A percentile compares a stretch with the other conserved stretches of the same genome.
Conservation (phyloP, 1,140 invertebrate genomes). For the Wasmannia auropunctata region DNA sequence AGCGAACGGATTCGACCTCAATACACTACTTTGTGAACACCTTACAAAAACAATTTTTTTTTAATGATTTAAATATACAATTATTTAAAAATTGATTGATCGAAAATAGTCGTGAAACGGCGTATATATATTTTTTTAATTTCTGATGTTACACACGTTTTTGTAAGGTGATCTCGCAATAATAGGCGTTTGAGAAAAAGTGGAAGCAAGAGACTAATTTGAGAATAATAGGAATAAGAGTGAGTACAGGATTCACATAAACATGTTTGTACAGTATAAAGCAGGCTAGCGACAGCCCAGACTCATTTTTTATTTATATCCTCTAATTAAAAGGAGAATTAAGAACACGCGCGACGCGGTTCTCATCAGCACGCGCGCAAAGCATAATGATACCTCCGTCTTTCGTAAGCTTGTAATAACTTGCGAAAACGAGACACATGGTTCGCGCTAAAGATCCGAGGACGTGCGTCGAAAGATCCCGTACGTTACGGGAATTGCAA, state of each 20-base stretch:
- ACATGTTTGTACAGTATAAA: not conserved
- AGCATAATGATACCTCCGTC: conserved; percentile 21
- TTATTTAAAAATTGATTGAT: too few relatives aligned
- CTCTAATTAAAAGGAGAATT: not conserved
- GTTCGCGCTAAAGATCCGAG: not conserved
- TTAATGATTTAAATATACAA: too few relatives aligned
- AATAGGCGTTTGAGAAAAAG: not conserved
- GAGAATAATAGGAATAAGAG: not conserved
- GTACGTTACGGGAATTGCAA: not conserved
- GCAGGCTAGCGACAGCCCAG: not conserved
- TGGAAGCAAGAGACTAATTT: not conserved
- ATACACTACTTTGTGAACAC: too few relatives aligned
- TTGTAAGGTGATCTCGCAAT: not conserved
- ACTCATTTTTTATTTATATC: not conserved
- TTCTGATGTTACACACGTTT: not conserved
- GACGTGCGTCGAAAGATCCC: not conserved
- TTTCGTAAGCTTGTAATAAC: not conserved
- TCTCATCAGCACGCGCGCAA: conserved; percentile 55
- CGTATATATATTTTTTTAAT: too few relatives aligned
- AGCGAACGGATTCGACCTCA: not conserved
- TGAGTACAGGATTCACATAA: too few relatives aligned
- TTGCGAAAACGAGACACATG: not conserved
- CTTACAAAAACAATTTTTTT: too few relatives aligned
- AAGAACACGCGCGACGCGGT: conserved; percentile 7
- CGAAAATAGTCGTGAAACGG: too few relatives aligned